These are phyloP conservation scores for Mechanitis mazaeus DNA, from an alignment of 2,888 invertebrate species.

Conservation along the genomic window DNA sequence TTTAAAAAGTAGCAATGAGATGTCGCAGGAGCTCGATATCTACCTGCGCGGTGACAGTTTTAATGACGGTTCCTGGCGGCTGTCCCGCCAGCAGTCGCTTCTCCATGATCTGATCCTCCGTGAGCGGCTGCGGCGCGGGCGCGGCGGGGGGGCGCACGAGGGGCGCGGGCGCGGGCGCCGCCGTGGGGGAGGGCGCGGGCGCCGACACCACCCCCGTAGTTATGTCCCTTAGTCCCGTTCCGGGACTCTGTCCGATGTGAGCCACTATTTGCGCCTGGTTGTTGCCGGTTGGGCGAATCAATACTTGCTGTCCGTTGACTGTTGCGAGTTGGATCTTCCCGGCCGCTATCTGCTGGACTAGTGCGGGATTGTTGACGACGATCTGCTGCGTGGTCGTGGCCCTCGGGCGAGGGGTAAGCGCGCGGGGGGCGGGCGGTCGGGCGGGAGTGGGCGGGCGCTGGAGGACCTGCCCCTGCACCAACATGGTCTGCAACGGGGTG, in stretches of 20 bases:
- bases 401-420: slow-evolving; percentile 46
- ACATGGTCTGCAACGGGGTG: slow-evolving; percentile 63
- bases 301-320: slow-evolving; percentile 89
- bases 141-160: slow-evolving; percentile 37
- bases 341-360: slow-evolving; percentile 88
- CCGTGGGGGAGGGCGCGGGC: slow-evolving; percentile 33
- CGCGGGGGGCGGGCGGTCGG: slow-evolving; percentile 35
- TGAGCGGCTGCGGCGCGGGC: slow-evolving; percentile 46
- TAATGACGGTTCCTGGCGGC: slow-evolving; percentile 90
- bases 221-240: slow-evolving; percentile 32
- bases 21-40: slow-evolving; percentile 22
- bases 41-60: slow-evolving; percentile 89
- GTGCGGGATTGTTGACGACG: slow-evolving; percentile 84
- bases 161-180: slow-evolving; percentile 34
- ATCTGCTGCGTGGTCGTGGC: slow-evolving; percentile 78
- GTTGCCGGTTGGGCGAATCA: slow-evolving; percentile 86
- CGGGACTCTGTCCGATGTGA: slow-evolving; percentile 79
- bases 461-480: slow-evolving; percentile 47
- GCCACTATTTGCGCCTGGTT: slow-evolving; percentile 87
- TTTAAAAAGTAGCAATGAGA: no score
- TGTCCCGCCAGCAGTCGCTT: slow-evolving; percentile 85
- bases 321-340: slow-evolving; percentile 90
- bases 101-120: slow-evolving; percentile 78
- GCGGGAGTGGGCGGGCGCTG: slow-evolving; percentile 42
- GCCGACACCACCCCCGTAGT: slow-evolving; percentile 27